Conservation (phyloP, 1,140 invertebrate species). For the Uloborus diversus region DNA sequence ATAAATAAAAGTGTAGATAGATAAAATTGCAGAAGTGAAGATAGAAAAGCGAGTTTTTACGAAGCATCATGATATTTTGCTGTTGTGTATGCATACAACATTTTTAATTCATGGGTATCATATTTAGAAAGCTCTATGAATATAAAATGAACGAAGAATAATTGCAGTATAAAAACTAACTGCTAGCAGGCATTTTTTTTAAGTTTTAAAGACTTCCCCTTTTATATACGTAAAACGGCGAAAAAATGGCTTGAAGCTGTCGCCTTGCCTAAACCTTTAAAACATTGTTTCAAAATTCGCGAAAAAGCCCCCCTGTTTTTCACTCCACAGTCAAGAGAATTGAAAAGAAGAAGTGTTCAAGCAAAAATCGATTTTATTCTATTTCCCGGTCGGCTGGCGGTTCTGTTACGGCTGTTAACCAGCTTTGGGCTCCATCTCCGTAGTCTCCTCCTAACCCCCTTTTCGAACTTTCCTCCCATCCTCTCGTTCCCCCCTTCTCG, state of each 20-base stretch:
- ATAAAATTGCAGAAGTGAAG: too few relatives aligned
- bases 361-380: slow-evolving; percentile 58
- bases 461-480: slow-evolving; percentile 5
- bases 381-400: slow-evolving; percentile 52
- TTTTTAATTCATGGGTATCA: neutral
- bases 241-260: neutral
- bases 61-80: neutral
- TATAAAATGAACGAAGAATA: neutral
- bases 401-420: slow-evolving; percentile 56
- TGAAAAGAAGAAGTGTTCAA: slow-evolving; percentile 51
- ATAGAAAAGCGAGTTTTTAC: too few relatives aligned
- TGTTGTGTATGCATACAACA: neutral
- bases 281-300: slow-evolving; percentile 50
- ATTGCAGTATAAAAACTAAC: neutral
- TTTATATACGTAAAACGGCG: neutral
- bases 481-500: neutral
- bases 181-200: neutral
- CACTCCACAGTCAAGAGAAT: slow-evolving; percentile 17
- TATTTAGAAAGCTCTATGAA: neutral
- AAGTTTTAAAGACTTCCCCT: neutral
- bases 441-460: neutral
- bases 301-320: slow-evolving; percentile 22
- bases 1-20: too few relatives aligned
- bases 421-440: slow-evolving; percentile 34
- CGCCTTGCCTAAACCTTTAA: slow-evolving; percentile 31